Base-by-base conservation (phyloP, 2,113 vertebrate species). In the Eclectus roratus region DNA sequence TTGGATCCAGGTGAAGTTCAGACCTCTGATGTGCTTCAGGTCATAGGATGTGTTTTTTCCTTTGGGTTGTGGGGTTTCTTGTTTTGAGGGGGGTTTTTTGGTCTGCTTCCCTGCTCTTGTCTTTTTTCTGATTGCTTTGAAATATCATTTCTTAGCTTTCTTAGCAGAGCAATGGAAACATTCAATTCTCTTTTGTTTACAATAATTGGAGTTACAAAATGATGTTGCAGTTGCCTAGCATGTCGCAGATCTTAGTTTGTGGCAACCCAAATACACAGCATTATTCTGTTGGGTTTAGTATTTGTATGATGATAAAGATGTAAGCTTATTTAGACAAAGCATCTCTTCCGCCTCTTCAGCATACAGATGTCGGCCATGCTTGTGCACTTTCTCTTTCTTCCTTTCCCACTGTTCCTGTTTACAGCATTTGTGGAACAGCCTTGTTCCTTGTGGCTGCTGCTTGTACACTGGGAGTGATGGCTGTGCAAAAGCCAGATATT, bases 171-270 rank as follows among this genome's bases (percentile, higher is more conserved):
- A 50, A 89, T 86, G 44, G 71, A 81, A 91, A 87, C 80, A 94
- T 68, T 88, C 65, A 50, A 53, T 53, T 72, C 68, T 74, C 55
- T 96, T 97, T 73, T 56, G 94, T 97, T 97, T 97, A 96, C 35
- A 31, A 5, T 79, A 90, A 92, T 72, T 63, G 35, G 77, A 96
- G 64, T 94, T 94, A 91, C 46, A 96, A 96, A 96, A 92, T 69
- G n/a, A 73, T 87, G 89, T 92, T 94, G 88, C 95, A 92, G 92
- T 92, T 91, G 83, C 93, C 65, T 73, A 91, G 93, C 65, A 78
- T 90, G 66, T 80, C 70, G 19, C 73, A 94, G 64, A 85, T 49
- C 28, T 80, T 39, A 50, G 85, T 94, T 94, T 94, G 85, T 95
- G 96, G 94, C 96, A 94, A 95, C 83, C 65, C 87, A 95, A 93